phyloP scores from a whole-genome alignment of 2,888 invertebrate species.

The Blastobasis lacticolella region DNA sequence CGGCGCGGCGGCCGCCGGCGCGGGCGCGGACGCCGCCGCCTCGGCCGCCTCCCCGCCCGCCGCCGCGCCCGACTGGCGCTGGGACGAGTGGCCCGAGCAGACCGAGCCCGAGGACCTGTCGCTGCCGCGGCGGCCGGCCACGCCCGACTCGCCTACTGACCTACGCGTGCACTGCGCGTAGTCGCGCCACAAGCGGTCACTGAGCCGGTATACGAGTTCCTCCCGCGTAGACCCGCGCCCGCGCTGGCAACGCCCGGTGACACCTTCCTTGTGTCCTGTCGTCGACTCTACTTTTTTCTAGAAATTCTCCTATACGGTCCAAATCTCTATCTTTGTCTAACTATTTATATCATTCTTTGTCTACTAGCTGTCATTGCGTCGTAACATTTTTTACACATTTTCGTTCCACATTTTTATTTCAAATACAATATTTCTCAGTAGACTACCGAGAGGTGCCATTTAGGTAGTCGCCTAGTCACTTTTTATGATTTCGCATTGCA shows the following conservation, averaged over 20 bases:
- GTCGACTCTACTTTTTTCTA: too few relatives aligned
- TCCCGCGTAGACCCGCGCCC: conserved; percentile 70
- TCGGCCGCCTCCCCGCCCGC: conserved; percentile 55
- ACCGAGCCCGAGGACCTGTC: conserved; percentile 94
- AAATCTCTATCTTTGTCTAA: not conserved
- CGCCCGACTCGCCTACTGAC: conserved; percentile 68
- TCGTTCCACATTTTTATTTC: conserved; percentile 38
- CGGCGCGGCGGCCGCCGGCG: conserved; percentile 57
- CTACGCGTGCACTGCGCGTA: conserved; percentile 68
- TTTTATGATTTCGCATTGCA: conserved; percentile 51
- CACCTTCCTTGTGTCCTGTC: not conserved
- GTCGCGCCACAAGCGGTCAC: conserved; percentile 43
- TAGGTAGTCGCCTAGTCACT: conserved; percentile 53
- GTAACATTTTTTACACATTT: conserved; percentile 23
- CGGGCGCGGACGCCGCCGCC: conserved; percentile 61
- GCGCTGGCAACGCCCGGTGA: conserved; percentile 16
- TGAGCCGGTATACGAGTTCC: conserved; percentile 86
- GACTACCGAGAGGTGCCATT: conserved; percentile 44
- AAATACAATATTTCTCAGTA: conserved; percentile 11
- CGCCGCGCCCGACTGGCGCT: conserved; percentile 57
- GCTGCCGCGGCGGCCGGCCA: conserved; percentile 73
- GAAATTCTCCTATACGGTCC: too few relatives aligned
- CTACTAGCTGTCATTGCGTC: conserved; percentile 27
- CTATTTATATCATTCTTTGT: conserved; percentile 19
- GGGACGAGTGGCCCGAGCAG: conserved; percentile 82